A percentile compares a stretch with the other conserved stretches of the same genome.
Conservation (phyloP, 1,140 invertebrate species). For the Tachypleus tridentatus region DNA sequence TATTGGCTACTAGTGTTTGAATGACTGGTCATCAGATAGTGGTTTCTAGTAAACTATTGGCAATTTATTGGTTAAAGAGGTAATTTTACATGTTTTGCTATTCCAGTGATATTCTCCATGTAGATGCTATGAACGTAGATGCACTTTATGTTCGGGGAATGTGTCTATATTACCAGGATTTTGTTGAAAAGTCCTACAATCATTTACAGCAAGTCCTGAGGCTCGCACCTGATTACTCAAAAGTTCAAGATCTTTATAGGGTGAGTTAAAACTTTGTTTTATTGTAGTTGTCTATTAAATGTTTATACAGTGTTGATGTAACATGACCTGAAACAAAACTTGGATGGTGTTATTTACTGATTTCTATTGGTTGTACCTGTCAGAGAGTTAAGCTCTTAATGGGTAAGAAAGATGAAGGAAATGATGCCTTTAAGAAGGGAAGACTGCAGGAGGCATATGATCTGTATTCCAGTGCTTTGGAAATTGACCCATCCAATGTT, state of each 20-base stretch:
- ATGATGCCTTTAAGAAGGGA: slow-evolving; percentile 66
- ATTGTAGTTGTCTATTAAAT: not conserved
- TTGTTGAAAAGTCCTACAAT: slow-evolving; percentile 74
- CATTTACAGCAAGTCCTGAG: slow-evolving; percentile 84
- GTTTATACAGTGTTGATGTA: not conserved
- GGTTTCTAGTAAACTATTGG: too few species aligned
- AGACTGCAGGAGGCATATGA: slow-evolving; percentile 63
- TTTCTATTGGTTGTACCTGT: slow-evolving; percentile 21
- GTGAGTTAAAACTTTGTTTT: slow-evolving; percentile 32
- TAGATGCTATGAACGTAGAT: slow-evolving; percentile 72
- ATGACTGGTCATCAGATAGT: too few species aligned
- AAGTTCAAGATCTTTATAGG: slow-evolving; percentile 75
- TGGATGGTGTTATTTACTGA: not conserved
- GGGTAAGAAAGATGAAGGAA: slow-evolving; percentile 83
- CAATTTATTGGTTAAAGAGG: slow-evolving; percentile 3
- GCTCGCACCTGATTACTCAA: slow-evolving; percentile 77
- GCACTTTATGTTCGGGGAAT: slow-evolving; percentile 78
- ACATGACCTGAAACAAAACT: not conserved
- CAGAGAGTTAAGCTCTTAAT: slow-evolving; percentile 71
- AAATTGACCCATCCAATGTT: slow-evolving; percentile 69
- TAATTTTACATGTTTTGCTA: slow-evolving; percentile 6
- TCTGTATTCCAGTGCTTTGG: slow-evolving; percentile 73
- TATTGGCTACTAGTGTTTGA: too few species aligned
- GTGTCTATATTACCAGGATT: slow-evolving; percentile 83
- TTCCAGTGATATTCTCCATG: slow-evolving; percentile 60